Evolutionary conservation across 2,797 vertebrate species (phyloP).

Genomic region (Paedocypris micromegethes): DNA sequence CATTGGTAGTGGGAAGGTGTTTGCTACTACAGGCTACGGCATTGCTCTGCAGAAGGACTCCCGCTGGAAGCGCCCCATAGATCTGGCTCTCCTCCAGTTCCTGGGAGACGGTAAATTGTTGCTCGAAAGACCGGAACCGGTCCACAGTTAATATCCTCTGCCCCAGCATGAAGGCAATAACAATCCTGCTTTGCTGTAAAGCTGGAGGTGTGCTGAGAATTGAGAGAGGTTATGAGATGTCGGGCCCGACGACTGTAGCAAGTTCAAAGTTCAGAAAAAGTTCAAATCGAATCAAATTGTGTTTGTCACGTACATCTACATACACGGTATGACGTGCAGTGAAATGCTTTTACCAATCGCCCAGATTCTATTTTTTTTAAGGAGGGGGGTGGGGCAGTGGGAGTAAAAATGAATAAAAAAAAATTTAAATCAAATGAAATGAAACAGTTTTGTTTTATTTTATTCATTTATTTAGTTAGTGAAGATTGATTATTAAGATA

Average conservation of each 20-base stretch:
- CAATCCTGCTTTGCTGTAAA: slow-evolving; percentile 19
- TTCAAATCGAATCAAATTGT: too few species aligned
- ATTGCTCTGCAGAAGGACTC: slow-evolving; percentile 96
- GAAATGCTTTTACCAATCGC: too few species aligned
- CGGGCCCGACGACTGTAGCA: too few species aligned
- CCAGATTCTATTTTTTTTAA: too few species aligned
- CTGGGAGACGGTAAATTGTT: slow-evolving; percentile 79
- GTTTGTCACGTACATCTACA: too few species aligned
- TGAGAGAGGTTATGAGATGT: slow-evolving; percentile 6
- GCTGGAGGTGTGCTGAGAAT: slow-evolving; percentile 26
- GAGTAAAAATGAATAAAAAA: too few species aligned
- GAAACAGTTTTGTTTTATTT: too few species aligned
- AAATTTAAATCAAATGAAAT: too few species aligned
- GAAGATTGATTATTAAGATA: too few species aligned
- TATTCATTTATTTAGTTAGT: too few species aligned
- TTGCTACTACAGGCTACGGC: slow-evolving; percentile 95
- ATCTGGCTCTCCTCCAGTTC: slow-evolving; percentile 94
- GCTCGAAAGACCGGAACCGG: slow-evolving; percentile 33
- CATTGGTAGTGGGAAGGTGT: slow-evolving; percentile 96
- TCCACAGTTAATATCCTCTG: slow-evolving; percentile 62
- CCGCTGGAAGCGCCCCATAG: slow-evolving; percentile 89
- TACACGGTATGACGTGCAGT: too few species aligned
- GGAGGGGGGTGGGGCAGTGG: too few species aligned
- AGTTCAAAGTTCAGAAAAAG: neutral
- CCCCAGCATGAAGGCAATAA: slow-evolving; percentile 50